Conservation (phyloP, 1,140 invertebrate species). For the Cardiocondyla obscurior region DNA sequence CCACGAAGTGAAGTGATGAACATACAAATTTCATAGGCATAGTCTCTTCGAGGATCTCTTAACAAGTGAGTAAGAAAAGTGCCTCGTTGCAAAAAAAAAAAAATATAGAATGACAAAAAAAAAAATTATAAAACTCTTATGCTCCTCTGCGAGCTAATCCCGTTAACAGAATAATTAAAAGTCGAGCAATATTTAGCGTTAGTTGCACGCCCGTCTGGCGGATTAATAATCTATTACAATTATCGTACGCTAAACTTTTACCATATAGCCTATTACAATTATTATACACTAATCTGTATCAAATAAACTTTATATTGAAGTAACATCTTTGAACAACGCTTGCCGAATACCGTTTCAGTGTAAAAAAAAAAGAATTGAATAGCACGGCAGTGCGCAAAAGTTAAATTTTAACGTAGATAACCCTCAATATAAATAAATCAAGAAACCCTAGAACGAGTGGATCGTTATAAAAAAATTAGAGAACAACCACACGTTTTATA, state of each 20-base stretch:
- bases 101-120: no score
- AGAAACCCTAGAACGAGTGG: no score
- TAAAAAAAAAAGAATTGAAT: not conserved
- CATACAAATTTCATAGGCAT: conserved; percentile 13
- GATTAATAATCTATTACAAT: conserved; percentile 26
- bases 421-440: no score
- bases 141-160: not conserved
- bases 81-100: no score
- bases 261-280: not conserved
- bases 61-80: conserved; percentile 2
- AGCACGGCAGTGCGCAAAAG: not conserved
- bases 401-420: conserved; percentile 3
- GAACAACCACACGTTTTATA: no score
- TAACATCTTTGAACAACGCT: conserved; percentile 20
- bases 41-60: conserved; percentile 18
- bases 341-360: conserved; percentile 12
- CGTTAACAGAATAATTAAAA: conserved; percentile 16
- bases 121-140: conserved; percentile 36
- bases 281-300: conserved; percentile 20
- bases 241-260: no score
- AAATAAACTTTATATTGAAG: conserved; percentile 27
- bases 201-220: not conserved
- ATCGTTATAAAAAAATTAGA: no score
- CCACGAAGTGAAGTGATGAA: not conserved
- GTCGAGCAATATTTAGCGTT: conserved; percentile 3